Evolutionary conservation across 2,797 vertebrate species (phyloP), one percentile per base, ranked within the genome.

Genomic region (Cryptoprocta ferox): DNA sequence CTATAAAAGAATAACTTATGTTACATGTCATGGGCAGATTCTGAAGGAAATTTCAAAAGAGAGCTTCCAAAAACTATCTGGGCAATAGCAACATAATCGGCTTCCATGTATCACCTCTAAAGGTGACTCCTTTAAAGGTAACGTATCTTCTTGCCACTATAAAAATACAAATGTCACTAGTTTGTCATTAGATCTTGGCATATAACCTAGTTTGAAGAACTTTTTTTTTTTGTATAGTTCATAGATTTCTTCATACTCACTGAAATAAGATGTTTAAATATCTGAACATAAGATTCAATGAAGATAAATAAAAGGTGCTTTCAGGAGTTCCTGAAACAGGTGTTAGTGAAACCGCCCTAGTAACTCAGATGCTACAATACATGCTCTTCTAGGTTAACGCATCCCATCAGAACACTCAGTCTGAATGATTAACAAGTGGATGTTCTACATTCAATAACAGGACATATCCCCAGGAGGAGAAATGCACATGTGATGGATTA

Each of bases 211-310:
- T 15, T 71, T 59, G n/a, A 97, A 93, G 19, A n/a, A 85, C 48
- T 48, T 76, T 81, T 81, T 89, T 85, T 78, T 86, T 63, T 45
- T 85, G 10, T 11, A 50, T 8, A 79, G 75, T 76, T 93, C 56
- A 71, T 39, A 42, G 32, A 59, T 86, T 53, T 97, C 30, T 93
- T 95, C 66, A 80, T 59, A 75, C 21, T 83, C 26, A 80, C 24
- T 42, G 90, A 87, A 92, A 85, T 70, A 89, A 90, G 15, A 87
- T 95, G 15, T 61, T 93, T 90, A 93, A 95, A 87, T 91, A 89
- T 35, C 28, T 85, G 35, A 93, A 63, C 12, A 30, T 65, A 89
- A 28, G 14, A 89, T 79, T 94, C 68, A 56, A 71, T 7, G 39
- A 82, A 56, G 39, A 95, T 65, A 90, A 71, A 84, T 79, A 86